phyloP scores from a whole-genome alignment of 1,140 invertebrate species.

The Neelides sp. region DNA sequence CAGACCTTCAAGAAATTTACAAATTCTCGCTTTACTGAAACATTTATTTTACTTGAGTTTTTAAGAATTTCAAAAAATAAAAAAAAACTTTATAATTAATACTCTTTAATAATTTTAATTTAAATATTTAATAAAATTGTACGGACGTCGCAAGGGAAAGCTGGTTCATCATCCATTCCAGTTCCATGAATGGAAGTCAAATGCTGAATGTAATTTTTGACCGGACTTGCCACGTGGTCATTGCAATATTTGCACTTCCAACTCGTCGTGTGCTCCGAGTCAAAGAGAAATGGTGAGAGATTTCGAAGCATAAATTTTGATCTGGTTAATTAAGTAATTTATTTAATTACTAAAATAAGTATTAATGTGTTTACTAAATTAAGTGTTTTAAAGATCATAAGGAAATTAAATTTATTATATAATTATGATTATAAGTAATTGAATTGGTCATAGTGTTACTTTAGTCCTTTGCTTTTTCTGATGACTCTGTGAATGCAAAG shows the following conservation, averaged over 20 bases:
- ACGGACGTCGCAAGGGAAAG: constrained; percentile 19
- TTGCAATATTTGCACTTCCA: constrained; percentile 18
- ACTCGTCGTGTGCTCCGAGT: constrained; percentile 1
- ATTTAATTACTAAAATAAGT: not conserved
- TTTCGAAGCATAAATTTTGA: constrained; percentile 20
- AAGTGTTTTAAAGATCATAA: not conserved
- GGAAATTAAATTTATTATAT: not conserved
- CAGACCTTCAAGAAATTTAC: too few species aligned
- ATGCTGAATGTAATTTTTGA: constrained; percentile 15
- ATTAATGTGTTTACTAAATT: not conserved
- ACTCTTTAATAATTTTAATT: too few species aligned
- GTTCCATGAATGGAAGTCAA: constrained; percentile 3
- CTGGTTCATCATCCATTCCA: constrained; percentile 10
- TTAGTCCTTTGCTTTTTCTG: constrained; percentile 21
- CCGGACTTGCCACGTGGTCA: constrained; percentile 9
- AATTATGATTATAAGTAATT: not conserved
- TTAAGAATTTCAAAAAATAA: too few species aligned
- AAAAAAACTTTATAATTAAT: too few species aligned
- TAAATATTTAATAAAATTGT: too few species aligned
- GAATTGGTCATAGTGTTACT: too few species aligned
- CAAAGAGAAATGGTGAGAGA: constrained; percentile 16
- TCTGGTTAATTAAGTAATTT: constrained; percentile 1
- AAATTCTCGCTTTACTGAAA: too few species aligned
- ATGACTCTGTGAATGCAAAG: constrained; percentile 19
- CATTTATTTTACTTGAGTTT: too few species aligned